Evolutionary conservation across 1,140 invertebrate species (phyloP).

Genomic region (Microplitis mediator): DNA sequence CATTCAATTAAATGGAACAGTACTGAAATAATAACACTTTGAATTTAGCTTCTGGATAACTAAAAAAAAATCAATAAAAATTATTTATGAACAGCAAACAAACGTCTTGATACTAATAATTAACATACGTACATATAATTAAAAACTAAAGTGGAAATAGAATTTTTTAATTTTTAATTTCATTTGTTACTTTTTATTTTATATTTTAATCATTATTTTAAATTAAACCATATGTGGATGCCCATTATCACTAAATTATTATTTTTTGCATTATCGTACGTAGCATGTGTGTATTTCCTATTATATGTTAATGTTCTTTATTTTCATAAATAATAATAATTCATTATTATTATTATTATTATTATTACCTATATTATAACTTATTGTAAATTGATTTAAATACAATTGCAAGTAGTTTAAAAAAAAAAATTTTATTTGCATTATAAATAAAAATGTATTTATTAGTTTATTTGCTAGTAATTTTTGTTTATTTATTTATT

Average conservation of each 20-base stretch:
- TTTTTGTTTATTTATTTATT: slow-evolving; percentile 30
- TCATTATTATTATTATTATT: not conserved
- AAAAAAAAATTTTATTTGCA: not conserved
- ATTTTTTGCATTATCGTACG: slow-evolving; percentile 30
- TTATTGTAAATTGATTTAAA: not conserved
- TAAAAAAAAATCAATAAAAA: too few species aligned
- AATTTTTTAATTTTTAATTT: not conserved
- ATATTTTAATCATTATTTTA: slow-evolving; percentile 32
- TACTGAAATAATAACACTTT: not conserved
- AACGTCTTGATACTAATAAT: too few species aligned
- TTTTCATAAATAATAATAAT: not conserved
- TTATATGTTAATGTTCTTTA: not conserved
- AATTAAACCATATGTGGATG: slow-evolving; percentile 20
- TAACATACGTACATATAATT: too few species aligned
- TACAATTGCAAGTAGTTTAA: not conserved
- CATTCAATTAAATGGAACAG: not conserved
- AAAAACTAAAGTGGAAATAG: too few species aligned
- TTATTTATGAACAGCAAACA: too few species aligned
- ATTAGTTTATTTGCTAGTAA: slow-evolving; percentile 36
- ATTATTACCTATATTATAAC: not conserved
- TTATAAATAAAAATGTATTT: slow-evolving; percentile 47
- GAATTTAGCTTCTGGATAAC: too few species aligned
- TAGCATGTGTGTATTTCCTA: slow-evolving; percentile 49
- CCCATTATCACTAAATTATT: not conserved
- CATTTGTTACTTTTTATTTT: slow-evolving; percentile 4